phyloP scores from a whole-genome alignment of 2,113 vertebrate species.

The Gobius niger region DNA sequence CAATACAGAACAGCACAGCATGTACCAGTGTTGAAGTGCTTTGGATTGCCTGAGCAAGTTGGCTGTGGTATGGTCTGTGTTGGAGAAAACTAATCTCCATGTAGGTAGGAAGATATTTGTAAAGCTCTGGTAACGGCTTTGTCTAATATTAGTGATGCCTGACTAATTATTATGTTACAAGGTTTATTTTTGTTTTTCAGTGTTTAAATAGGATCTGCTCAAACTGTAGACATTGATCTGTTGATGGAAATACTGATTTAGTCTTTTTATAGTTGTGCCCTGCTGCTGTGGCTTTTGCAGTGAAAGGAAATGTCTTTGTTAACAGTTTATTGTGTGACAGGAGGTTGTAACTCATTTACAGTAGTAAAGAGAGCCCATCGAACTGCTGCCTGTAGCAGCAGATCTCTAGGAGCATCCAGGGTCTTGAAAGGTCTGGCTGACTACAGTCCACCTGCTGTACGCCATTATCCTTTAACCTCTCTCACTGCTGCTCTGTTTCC shows the following conservation, averaged over 20 bases:
- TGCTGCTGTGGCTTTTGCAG: slow-evolving; percentile 5
- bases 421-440: slow-evolving; percentile 34
- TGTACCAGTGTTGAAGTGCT: slow-evolving; percentile 17
- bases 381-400: slow-evolving; percentile 26
- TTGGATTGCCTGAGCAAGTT: slow-evolving; percentile 11
- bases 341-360: slow-evolving; percentile 15
- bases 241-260: not conserved
- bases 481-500: slow-evolving; percentile 8
- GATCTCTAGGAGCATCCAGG: slow-evolving; percentile 49
- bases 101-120: not conserved
- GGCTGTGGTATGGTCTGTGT: slow-evolving; percentile 13
- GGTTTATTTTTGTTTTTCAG: not conserved
- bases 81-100: slow-evolving; percentile 11
- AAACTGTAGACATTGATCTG: not conserved
- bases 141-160: not conserved
- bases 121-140: not conserved
- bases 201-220: not conserved
- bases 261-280: not conserved
- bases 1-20: slow-evolving; percentile 47
- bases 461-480: slow-evolving; percentile 18
- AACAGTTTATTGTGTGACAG: slow-evolving; percentile 6
- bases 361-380: not conserved
- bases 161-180: not conserved
- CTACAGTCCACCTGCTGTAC: slow-evolving; percentile 37
- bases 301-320: not conserved